Evolutionary conservation across 2,113 vertebrate species (phyloP), one percentile per base, ranked within the genome.

Genomic region (Saccopteryx leptura): DNA sequence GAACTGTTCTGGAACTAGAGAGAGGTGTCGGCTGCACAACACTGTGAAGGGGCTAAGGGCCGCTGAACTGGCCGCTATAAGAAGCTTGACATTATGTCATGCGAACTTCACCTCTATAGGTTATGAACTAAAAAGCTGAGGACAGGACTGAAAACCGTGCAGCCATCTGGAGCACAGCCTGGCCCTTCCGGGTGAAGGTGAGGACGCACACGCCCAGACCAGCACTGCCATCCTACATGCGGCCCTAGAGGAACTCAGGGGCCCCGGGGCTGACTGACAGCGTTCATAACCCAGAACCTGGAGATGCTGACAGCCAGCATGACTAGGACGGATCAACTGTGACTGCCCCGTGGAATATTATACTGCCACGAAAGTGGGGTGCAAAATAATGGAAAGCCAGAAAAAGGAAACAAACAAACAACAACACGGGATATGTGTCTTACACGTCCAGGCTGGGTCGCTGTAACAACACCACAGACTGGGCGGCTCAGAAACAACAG

Each of bases 191-290:
- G 4, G 58, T 18, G 26, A 46, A 48, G 33, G 15, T 14, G 12
- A 17, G 33, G 50, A 13, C 1, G 18, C 33, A 4, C 65, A 15
- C 2, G 0, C 9, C 4, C 1, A 9, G n/a, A 26, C n/a, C 61
- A 9, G 56, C 33, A 5, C n/a, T 17, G 13, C 39, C 17, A 3
- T 24, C 17, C 74, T 1, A 24, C 21, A 5, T 13, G 4, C 0
- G 4, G 58, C 39, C 19, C 26, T 4, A 7, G 19, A n/a, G n/a
- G n/a, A n/a, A 12, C 21, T 26, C 31, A 6, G 26, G 28, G 39
- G 39, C 4, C 23, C 13, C 50, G 82, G n/a, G n/a, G 39, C 39
- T 3, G 39, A 39, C 5, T 26, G 9, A 24, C 31, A 31, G 28
- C 0, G 12, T 46, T 66, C 26, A n/a, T 10, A 54, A 61, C 18